phyloP scores from a whole-genome alignment of 2,113 vertebrate genomes.

The Mobula birostris region DNA sequence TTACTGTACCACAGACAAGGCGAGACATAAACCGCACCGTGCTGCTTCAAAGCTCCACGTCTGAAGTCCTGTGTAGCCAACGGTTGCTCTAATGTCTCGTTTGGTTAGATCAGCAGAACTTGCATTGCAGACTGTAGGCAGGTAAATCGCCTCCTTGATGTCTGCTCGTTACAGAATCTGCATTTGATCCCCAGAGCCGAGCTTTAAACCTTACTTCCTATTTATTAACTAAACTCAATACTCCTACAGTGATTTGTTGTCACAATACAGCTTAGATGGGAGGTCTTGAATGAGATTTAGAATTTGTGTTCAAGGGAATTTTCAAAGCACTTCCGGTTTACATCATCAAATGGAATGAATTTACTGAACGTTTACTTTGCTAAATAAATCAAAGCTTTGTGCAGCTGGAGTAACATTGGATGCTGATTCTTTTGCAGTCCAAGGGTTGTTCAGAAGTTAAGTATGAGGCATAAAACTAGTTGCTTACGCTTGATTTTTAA shows the following conservation, averaged over 20 bases:
- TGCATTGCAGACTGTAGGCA: background rate
- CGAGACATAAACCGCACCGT: background rate
- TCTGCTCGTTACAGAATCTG: no score
- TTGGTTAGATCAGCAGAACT: background rate
- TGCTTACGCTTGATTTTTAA: no score
- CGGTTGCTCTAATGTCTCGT: background rate
- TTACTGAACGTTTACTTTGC: background rate
- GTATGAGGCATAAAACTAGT: no score
- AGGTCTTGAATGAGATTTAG: background rate
- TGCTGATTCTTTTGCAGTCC: no score
- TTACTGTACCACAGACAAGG: background rate
- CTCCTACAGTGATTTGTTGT: background rate
- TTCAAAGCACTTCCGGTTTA: background rate
- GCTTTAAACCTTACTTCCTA: no score
- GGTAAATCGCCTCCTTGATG: background rate
- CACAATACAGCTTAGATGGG: no score
- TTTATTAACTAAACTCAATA: background rate
- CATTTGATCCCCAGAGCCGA: background rate
- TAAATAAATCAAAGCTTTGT: background rate
- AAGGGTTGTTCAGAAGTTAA: no score
- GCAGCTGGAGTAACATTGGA: background rate
- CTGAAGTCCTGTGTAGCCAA: background rate
- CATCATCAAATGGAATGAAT: background rate
- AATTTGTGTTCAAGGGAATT: no score
- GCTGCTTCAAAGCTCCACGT: slow-evolving; percentile 2